Conservation (phyloP, 2,113 vertebrate species). For the Protobothrops flavoviridis region DNA sequence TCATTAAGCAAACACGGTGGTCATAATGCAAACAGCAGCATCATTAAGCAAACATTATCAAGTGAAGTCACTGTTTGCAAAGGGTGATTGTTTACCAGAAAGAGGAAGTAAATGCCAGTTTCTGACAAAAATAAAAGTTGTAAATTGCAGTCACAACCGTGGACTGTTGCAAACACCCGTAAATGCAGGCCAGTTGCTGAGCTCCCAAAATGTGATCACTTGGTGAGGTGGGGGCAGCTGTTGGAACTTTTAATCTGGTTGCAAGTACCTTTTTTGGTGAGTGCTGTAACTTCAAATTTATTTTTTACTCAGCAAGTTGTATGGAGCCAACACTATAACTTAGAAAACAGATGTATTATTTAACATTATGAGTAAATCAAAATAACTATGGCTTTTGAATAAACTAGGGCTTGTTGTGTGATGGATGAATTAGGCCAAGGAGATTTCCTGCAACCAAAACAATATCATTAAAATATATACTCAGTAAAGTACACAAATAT, state of each 20-base stretch:
- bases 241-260: neutral
- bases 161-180: neutral
- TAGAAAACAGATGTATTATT: neutral
- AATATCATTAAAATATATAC: neutral
- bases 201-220: neutral
- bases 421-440: neutral
- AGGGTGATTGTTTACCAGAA: neutral
- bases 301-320: neutral
- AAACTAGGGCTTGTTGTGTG: neutral
- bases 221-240: neutral
- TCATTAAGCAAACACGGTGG: neutral
- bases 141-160: neutral
- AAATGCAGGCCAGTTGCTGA: neutral
- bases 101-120: neutral
- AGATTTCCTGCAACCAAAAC: neutral
- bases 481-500: neutral
- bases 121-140: neutral
- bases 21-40: neutral
- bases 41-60: neutral
- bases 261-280: neutral
- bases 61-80: neutral
- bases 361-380: neutral
- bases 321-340: neutral
- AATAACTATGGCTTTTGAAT: neutral
- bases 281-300: neutral